Percentiles rank a stretch among this genome's conserved stretches.
phyloP scores from a whole-genome alignment of 2,113 vertebrate species.

The Aepyceros melampus region DNA sequence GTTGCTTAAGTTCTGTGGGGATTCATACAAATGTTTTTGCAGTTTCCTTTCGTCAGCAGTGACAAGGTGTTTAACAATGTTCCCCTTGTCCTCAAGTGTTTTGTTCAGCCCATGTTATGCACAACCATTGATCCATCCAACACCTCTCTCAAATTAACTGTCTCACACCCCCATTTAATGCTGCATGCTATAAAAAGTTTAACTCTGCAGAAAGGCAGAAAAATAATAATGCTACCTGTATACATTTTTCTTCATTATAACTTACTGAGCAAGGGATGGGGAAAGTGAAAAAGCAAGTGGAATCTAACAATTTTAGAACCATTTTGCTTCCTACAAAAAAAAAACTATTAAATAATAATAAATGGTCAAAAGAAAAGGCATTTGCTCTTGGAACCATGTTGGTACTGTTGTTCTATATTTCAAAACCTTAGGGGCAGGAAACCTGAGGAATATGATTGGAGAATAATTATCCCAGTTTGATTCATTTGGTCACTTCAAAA shows the following conservation, averaged over 20 bases:
- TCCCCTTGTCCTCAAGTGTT: neutral
- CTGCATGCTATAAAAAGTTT: neutral
- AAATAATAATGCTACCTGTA: neutral
- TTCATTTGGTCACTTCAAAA: neutral
- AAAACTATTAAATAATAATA: neutral
- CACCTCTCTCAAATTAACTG: neutral
- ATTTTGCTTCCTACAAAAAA: neutral
- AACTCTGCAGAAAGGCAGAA: neutral
- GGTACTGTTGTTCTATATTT: neutral
- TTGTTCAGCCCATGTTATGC: neutral
- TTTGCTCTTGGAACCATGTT: neutral
- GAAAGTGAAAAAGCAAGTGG: neutral
- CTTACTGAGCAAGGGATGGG: neutral
- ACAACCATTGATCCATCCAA: neutral
- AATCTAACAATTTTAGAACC: neutral
- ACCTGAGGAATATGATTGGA: neutral
- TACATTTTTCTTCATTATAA: neutral
- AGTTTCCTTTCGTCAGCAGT: neutral
- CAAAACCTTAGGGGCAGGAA: neutral
- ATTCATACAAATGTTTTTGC: neutral
- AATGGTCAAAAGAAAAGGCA: neutral
- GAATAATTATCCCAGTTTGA: neutral
- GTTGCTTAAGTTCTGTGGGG: neutral
- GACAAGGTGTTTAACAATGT: neutral
- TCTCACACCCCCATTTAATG: neutral